Percentiles rank a stretch among this genome's conserved stretches.
These are phyloP conservation scores for Sebastolobus alascanus DNA, from an alignment of 2,797 vertebrate genomes.

Conservation along the genomic window DNA sequence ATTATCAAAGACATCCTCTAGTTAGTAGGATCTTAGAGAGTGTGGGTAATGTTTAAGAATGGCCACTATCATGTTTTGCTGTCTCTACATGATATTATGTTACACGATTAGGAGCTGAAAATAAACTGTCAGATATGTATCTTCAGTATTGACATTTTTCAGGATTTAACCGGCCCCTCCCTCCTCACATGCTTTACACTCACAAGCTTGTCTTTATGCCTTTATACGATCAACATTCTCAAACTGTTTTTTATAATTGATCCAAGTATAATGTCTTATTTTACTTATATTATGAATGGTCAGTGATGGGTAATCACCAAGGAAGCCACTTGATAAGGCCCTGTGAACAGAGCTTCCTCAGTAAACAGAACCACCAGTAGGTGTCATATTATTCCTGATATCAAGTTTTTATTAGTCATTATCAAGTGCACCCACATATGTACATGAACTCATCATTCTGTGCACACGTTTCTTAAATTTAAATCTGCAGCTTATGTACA, in stretches of 20 bases:
- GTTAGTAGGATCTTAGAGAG: background rate
- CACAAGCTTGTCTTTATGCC: background rate
- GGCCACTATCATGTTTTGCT: conserved; percentile 30
- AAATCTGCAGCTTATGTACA: background rate
- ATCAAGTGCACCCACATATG: background rate
- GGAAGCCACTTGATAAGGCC: background rate
- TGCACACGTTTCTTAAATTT: background rate
- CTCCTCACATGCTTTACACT: background rate
- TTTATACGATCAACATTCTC: background rate
- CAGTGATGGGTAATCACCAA: background rate
- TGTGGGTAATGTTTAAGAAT: conserved; percentile 1
- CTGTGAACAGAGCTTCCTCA: background rate
- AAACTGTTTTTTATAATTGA: background rate
- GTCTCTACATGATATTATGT: conserved; percentile 10
- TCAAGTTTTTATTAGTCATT: background rate
- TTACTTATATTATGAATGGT: background rate
- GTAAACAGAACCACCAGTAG: conserved; percentile 6
- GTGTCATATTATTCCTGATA: conserved; percentile 11
- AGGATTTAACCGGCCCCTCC: background rate
- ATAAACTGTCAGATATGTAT: conserved; percentile 30
- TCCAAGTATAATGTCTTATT: background rate
- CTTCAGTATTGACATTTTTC: background rate
- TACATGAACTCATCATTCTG: background rate
- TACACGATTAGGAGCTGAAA: conserved; percentile 31
- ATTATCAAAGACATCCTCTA: background rate